These are phyloP conservation scores for Apotomis capreana DNA, from an alignment of 2,888 invertebrate genomes.

Conservation along the genomic window DNA sequence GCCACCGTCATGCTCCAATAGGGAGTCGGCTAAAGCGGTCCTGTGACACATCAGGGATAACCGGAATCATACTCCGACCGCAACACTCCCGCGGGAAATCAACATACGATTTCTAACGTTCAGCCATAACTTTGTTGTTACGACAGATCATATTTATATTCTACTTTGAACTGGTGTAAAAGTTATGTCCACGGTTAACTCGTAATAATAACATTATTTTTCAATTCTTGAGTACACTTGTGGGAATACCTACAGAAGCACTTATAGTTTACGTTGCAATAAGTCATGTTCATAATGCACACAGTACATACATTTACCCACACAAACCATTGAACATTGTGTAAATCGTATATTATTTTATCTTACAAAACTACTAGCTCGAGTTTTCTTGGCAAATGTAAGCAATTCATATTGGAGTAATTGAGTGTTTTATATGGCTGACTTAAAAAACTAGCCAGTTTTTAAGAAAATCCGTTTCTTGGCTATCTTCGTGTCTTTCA, in stretches of 20 bases:
- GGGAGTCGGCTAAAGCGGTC: conserved; percentile 59
- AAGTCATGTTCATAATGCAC: not conserved
- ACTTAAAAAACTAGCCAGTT: conserved; percentile 9
- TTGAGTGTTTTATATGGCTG: conserved; percentile 25
- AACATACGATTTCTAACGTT: conserved; percentile 66
- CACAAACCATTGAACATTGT: conserved; percentile 33
- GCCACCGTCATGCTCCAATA: conserved; percentile 58
- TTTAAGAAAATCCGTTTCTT: not conserved
- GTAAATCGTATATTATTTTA: conserved; percentile 28
- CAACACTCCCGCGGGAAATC: conserved; percentile 68
- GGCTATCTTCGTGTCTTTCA: not conserved
- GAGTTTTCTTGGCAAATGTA: conserved; percentile 40
- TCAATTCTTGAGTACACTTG: not conserved
- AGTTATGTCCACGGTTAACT: not conserved
- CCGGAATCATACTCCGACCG: conserved; percentile 62
- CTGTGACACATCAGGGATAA: conserved; percentile 64
- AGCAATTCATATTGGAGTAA: conserved; percentile 21
- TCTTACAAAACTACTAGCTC: conserved; percentile 31
- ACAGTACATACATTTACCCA: conserved; percentile 1
- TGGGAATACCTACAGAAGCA: not conserved
- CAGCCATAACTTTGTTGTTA: conserved; percentile 55
- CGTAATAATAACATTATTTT: not conserved
- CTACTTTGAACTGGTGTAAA: not conserved
- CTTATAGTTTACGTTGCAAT: not conserved
- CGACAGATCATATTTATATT: conserved; percentile 35